Evolutionary conservation across 1,140 invertebrate genomes (phyloP).

Genomic region (Proales similis): DNA sequence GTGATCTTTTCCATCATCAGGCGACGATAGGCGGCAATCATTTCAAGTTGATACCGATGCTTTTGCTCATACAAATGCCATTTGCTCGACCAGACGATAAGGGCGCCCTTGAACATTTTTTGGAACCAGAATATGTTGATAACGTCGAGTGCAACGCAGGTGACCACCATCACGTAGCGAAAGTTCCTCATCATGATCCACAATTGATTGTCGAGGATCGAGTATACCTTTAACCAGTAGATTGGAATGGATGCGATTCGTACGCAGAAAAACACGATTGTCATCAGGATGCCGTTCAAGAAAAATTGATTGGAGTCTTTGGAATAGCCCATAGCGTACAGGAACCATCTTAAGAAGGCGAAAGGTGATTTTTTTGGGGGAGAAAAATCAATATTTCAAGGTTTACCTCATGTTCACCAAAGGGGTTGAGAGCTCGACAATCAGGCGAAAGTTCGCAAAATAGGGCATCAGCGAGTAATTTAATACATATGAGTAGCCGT

Average conservation of each 20-base stretch:
- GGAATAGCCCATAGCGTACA: conserved; percentile 43
- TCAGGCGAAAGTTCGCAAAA: conserved; percentile 49
- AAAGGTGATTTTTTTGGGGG: neutral
- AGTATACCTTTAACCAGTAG: conserved; percentile 47
- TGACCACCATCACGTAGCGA: conserved; percentile 43
- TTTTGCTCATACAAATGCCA: conserved; percentile 29
- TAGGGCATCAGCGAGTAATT: conserved; percentile 45
- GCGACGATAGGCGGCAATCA: too few relatives aligned
- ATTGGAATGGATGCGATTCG: conserved; percentile 45
- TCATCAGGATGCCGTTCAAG: conserved; percentile 47
- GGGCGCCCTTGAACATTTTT: conserved; percentile 44
- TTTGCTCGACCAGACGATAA: conserved; percentile 40
- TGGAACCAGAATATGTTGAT: conserved; percentile 49
- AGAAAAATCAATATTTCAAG: neutral
- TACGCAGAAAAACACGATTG: conserved; percentile 46
- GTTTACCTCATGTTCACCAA: conserved; percentile 49
- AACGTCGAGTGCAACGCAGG: conserved; percentile 45
- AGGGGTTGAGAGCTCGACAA: conserved; percentile 50
- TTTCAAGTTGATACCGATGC: too few relatives aligned
- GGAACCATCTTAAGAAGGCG: conserved; percentile 44
- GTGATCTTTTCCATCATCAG: too few relatives aligned
- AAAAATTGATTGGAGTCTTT: conserved; percentile 43
- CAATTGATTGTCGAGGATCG: conserved; percentile 43
- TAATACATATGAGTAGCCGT: conserved; percentile 45
- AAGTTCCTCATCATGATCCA: conserved; percentile 45